Base-by-base conservation (phyloP, 2,888 invertebrate species). In the Geophilus truncorum region DNA sequence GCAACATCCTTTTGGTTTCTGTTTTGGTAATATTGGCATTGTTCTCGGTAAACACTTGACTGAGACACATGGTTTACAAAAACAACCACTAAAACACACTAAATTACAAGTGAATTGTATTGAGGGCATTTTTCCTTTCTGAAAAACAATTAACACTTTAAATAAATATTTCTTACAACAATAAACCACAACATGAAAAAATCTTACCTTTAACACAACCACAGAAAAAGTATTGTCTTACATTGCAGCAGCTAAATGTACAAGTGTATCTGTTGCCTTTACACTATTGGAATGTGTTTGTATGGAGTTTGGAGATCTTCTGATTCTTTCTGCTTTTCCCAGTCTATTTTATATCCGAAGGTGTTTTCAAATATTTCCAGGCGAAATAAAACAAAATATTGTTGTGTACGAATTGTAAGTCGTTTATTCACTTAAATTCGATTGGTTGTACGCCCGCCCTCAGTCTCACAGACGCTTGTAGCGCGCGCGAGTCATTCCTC, bases 11-110 rank as follows among this genome's bases (percentile, higher is more conserved):
- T 70, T 70, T 10, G 28, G 28, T 10, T 10, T 28, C n/a, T 70
- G 70, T 28, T 28, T 70, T 70, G 70, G 70, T n/a, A 28, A 28
- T 25, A 28, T 70, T 70, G 70, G 28, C 28, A 70, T 4, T 70
- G 70, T 70, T 28, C 70, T 70, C 28, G 70, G 70, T 70, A 70
- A 70, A 70, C 70, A 70, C n/a, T 70, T 70, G 70, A 70, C 28
- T 28, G 70, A 70, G 12, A 70, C 15, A 25, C 70, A 70, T 3
- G 70, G 70, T n/a, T 70, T 70, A 70, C 1, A n/a, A 12, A 70
- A 70, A 70, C 70, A 70, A 70, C 70, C 70, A 70, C 12, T 70
- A 25, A 70, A 70, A n/a, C 70, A 70, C 12, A 70, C 0, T 12
- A 25, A 70, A 28, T 70, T 70, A 25, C 25, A 70, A 28, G 25